Base-by-base conservation (phyloP, 2,113 vertebrate species). In the Epinephelus moara region DNA sequence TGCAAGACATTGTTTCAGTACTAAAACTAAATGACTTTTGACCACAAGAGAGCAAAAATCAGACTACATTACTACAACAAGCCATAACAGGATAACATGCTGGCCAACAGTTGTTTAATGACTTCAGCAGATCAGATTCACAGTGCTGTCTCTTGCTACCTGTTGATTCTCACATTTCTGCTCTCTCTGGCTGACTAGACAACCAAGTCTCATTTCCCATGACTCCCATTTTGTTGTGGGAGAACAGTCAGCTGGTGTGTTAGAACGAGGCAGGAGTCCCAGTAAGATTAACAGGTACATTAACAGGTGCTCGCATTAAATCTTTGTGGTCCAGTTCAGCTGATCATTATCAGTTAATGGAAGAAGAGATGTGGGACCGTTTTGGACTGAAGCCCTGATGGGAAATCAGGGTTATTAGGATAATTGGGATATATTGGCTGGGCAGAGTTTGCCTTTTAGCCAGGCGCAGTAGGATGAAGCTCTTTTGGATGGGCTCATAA, bases 371-470 rank as follows among this genome's bases (percentile, higher is more conserved):
- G 19, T 60, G 73, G 81, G 60, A 70, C 59, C 57, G 21, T 60
- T 85, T 83, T 52, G 69, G 4, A 19, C 33, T 5, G 19, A 64
- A 63, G 52, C 71, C 45, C 60, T 60, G 33, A 59, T 78, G 33
- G 50, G 80, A 68, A 86, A 49, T 75, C 52, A 0, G 74, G 53
- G 68, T 68, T 85, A 70, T 79, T 71, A 37, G 42, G 42, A 62
- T 81, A 90, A 88, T 78, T 85, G 76, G 74, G 76, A 79, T 40
- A 19, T 45, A 60, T 79, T 83, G 62, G 72, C 81, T 42, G 59
- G 55, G 80, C 63, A 53, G 33, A 53, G 1, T 60, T 80, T 45
- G 79, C 33, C 61, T 42, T 76, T 67, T 47, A 81, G 76, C 64
- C 72, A 68, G 66, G 61, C 57, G 53, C 78, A 79, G 57, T 19